Percentiles rank a stretch among this genome's conserved stretches.
Conservation (phyloP, 2,888 invertebrate species). For the Tachina fera region DNA sequence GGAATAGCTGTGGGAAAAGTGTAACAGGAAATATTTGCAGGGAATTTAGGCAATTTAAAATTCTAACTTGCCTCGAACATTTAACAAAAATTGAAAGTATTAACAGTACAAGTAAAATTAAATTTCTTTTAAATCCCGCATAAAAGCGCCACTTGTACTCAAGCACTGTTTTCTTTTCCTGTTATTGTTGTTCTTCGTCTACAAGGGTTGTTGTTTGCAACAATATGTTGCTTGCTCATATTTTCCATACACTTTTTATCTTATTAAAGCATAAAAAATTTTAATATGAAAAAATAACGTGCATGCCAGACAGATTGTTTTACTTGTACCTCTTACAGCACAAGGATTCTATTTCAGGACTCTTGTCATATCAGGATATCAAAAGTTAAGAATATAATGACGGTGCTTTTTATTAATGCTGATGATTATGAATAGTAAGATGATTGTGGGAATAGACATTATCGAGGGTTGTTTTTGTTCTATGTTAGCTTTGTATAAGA, state of each 20-base stretch:
- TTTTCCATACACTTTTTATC: conserved; percentile 13
- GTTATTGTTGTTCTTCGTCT: conserved; percentile 8
- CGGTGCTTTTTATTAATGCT: conserved; percentile 40
- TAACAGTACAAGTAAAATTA: conserved; percentile 10
- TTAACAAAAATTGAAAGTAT: conserved; percentile 9
- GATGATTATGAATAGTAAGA: conserved; percentile 66
- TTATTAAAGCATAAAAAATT: conserved; percentile 28
- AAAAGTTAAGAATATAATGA: conserved; percentile 54
- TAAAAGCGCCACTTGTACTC: conserved; percentile 49
- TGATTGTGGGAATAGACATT: conserved; percentile 50
- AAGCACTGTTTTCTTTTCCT: conserved; percentile 14
- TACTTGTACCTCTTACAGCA: conserved; percentile 4
- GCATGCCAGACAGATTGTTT: conserved; percentile 18
- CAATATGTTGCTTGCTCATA: conserved; percentile 61
- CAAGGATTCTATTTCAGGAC: conserved; percentile 1
- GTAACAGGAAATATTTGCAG: conserved; percentile 19
- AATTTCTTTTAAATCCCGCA: conserved; percentile 29
- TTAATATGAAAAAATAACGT: conserved; percentile 27
- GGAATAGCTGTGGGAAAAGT: conserved; percentile 33
- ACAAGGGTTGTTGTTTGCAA: conserved; percentile 64
- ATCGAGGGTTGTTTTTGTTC: conserved; percentile 33
- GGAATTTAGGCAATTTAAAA: conserved; percentile 25
- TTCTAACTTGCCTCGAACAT: conserved; percentile 21
- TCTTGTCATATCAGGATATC: conserved; percentile 27
- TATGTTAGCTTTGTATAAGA: conserved; percentile 3